These are phyloP conservation scores for Marisa cornuarietis DNA, from an alignment of 1,140 invertebrate genomes.

Conservation along the genomic window DNA sequence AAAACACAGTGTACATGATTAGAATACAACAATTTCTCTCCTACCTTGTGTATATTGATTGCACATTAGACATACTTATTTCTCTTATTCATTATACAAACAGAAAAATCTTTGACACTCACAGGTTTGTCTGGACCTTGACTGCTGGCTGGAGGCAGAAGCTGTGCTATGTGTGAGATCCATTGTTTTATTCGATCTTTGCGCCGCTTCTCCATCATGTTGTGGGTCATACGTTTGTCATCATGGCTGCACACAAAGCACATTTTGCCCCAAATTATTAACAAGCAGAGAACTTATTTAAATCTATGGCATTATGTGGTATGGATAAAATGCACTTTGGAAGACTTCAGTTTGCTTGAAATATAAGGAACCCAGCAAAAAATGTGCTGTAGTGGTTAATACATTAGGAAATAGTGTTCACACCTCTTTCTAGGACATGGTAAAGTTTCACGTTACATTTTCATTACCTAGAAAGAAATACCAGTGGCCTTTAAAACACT, in stretches of 20 bases:
- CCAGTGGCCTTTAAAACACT: too few relatives aligned
- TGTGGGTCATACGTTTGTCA: constrained; percentile 51
- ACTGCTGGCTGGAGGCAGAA: constrained; percentile 43
- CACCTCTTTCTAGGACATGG: too few relatives aligned
- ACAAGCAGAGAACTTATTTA: neutral
- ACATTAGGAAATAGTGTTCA: neutral
- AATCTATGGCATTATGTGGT: neutral
- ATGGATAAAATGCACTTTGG: neutral
- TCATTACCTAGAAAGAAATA: too few relatives aligned
- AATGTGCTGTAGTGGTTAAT: too few relatives aligned
- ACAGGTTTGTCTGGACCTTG: constrained; percentile 16
- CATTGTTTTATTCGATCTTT: constrained; percentile 61
- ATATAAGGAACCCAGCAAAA: neutral
- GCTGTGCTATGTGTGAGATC: constrained; percentile 54
- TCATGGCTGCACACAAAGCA: constrained; percentile 18
- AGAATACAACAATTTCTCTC: too few relatives aligned
- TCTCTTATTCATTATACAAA: too few relatives aligned
- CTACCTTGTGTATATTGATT: too few relatives aligned
- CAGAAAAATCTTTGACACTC: too few relatives aligned
- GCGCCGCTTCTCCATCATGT: constrained; percentile 54
- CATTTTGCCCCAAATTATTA: neutral
- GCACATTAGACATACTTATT: too few relatives aligned
- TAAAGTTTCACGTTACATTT: too few relatives aligned
- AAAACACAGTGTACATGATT: constrained; percentile 22
- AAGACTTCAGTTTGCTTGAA: neutral